phyloP scores from a whole-genome alignment of 1,140 invertebrate genomes.

The Agrypnia vestita region DNA sequence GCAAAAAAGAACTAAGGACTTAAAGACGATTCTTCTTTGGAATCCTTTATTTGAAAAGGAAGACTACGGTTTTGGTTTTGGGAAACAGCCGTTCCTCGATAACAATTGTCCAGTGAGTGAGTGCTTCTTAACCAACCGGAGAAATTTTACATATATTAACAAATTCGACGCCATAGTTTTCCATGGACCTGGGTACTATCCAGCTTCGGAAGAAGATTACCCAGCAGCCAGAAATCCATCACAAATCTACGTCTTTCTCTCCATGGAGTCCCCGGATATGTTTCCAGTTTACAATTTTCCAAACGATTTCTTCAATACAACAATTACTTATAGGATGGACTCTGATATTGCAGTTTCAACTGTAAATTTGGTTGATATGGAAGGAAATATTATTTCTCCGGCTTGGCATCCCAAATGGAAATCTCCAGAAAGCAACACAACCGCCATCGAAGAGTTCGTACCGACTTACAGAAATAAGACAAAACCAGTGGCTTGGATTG shows the following conservation, averaged over 20 bases:
- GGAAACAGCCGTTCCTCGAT: background rate
- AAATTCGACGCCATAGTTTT: slow-evolving; percentile 68
- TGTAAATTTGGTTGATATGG: slow-evolving; percentile 65
- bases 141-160: slow-evolving; percentile 51
- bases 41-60: slow-evolving; percentile 43
- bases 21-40: slow-evolving; percentile 52
- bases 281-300: slow-evolving; percentile 62
- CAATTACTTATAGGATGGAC: slow-evolving; percentile 76
- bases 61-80: slow-evolving; percentile 46
- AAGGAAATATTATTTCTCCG: slow-evolving; percentile 61
- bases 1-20: background rate
- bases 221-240: slow-evolving; percentile 32
- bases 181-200: slow-evolving; percentile 63
- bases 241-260: slow-evolving; percentile 48
- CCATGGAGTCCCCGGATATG: slow-evolving; percentile 62
- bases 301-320: slow-evolving; percentile 73
- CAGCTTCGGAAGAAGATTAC: slow-evolving; percentile 46
- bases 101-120: slow-evolving; percentile 34
- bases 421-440: slow-evolving; percentile 26
- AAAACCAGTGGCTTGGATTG: slow-evolving; percentile 75
- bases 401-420: slow-evolving; percentile 25
- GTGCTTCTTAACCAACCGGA: slow-evolving; percentile 44
- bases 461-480: slow-evolving; percentile 61
- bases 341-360: slow-evolving; percentile 79
- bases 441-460: background rate